These are phyloP conservation scores for Avahi laniger DNA, from an alignment of 2,797 vertebrate genomes.

Conservation along the genomic window DNA sequence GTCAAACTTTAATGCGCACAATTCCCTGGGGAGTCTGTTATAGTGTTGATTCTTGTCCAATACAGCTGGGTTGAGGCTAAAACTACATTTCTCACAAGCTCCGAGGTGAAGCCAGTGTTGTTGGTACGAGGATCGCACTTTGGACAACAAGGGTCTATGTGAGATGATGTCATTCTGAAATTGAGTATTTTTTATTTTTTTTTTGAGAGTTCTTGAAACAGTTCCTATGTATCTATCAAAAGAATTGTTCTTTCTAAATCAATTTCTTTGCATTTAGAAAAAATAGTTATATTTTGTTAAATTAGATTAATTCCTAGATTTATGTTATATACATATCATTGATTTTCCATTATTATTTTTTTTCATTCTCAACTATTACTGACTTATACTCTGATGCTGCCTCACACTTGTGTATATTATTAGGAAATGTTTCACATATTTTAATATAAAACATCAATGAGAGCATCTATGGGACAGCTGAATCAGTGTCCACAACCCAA, in stretches of 20 bases:
- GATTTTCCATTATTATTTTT: neutral
- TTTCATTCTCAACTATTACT: neutral
- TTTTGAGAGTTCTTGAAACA: neutral
- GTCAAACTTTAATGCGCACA: neutral
- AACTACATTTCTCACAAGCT: neutral
- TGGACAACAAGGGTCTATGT: neutral
- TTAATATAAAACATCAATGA: neutral
- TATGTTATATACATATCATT: neutral
- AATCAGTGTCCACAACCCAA: neutral
- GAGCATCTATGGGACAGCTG: neutral
- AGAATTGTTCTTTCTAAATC: neutral
- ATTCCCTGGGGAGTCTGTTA: neutral
- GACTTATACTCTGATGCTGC: neutral
- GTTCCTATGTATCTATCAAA: neutral
- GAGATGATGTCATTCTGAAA: neutral
- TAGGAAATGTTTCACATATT: neutral
- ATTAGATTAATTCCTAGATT: neutral
- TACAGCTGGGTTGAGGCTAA: neutral
- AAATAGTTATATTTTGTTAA: neutral
- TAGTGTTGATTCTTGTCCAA: neutral
- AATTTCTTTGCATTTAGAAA: neutral
- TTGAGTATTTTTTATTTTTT: neutral
- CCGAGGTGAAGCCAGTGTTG: neutral
- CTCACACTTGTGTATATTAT: neutral
- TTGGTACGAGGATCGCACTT: neutral